phyloP scores from a whole-genome alignment of 2,797 vertebrate genomes.

The Siniperca undulata region DNA sequence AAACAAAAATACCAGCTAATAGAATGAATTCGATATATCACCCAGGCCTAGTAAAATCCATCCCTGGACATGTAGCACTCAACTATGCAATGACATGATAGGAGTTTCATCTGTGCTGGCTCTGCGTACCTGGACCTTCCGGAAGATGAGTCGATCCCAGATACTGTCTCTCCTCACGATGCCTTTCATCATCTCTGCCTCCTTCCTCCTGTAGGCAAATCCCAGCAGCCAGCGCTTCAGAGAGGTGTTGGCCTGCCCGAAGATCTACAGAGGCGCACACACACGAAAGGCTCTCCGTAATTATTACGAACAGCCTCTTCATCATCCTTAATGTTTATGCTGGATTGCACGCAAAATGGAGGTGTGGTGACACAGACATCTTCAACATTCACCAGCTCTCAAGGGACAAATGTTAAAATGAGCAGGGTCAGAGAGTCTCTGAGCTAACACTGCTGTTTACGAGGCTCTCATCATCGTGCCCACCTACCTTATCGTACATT shows the following conservation, averaged over 20 bases:
- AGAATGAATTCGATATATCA: not conserved
- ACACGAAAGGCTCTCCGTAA: not conserved
- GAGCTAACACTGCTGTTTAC: not conserved
- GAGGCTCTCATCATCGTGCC: too few relatives aligned
- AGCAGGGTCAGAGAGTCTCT: not conserved
- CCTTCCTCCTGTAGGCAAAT: conserved; percentile 93
- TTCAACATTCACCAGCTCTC: not conserved
- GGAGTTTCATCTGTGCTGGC: not conserved
- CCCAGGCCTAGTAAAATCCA: too few relatives aligned
- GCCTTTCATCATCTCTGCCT: conserved; percentile 91
- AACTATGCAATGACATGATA: not conserved
- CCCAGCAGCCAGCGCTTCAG: conserved; percentile 94
- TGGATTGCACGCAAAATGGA: not conserved
- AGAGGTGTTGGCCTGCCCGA: conserved; percentile 90
- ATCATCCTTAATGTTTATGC: not conserved
- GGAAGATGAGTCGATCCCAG: conserved; percentile 95
- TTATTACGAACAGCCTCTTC: not conserved
- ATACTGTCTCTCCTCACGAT: conserved; percentile 93
- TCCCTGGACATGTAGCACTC: not conserved
- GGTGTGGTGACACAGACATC: too few relatives aligned
- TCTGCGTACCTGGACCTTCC: conserved; percentile 92
- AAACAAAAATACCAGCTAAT: not conserved
- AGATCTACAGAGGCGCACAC: conserved; percentile 84
- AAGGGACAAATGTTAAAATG: not conserved
- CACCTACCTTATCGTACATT: conserved; percentile 93